A percentile compares a stretch with the other conserved stretches of the same genome.
These are phyloP conservation scores for Tinamus guttatus DNA, from an alignment of 2,113 vertebrate genomes.

Conservation along the genomic window DNA sequence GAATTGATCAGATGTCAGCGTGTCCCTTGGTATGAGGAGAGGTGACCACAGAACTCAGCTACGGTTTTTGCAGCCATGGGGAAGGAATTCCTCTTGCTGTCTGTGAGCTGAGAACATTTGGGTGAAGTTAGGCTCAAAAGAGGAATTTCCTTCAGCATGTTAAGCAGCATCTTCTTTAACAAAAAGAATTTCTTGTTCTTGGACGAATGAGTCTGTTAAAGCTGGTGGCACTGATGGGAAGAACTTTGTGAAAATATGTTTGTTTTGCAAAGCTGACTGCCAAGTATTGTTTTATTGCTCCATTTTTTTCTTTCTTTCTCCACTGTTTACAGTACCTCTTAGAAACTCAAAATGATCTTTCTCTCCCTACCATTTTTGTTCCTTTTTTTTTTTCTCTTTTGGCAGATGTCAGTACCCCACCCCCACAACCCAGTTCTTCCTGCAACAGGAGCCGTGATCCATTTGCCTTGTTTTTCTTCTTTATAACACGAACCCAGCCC, in stretches of 20 bases:
- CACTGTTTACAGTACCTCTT: constrained; percentile 61
- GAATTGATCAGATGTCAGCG: not conserved
- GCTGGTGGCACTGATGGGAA: constrained; percentile 60
- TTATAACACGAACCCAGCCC: not conserved
- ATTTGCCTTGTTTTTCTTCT: constrained; percentile 61
- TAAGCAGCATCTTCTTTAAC: accelerated
- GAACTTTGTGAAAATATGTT: constrained; percentile 60
- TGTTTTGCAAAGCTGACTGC: constrained; percentile 62
- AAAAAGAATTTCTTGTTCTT: constrained; percentile 28
- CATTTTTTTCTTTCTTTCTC: constrained; percentile 45
- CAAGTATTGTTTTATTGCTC: constrained; percentile 73
- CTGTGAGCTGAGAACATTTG: accelerated
- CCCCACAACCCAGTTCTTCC: constrained; percentile 58
- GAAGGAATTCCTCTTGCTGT: not conserved
- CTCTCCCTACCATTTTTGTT: constrained; percentile 51
- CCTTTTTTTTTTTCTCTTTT: constrained; percentile 38
- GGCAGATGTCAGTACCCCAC: constrained; percentile 24
- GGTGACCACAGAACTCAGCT: not conserved
- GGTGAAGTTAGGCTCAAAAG: not conserved
- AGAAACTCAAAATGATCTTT: constrained; percentile 58
- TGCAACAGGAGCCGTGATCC: constrained; percentile 42
- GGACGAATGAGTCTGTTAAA: constrained; percentile 54
- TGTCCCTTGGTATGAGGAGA: not conserved
- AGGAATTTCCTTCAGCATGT: not conserved
- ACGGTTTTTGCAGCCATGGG: not conserved